Evolutionary conservation across 1,140 invertebrate genomes (phyloP).

Genomic region (Tetraneura akinire): DNA sequence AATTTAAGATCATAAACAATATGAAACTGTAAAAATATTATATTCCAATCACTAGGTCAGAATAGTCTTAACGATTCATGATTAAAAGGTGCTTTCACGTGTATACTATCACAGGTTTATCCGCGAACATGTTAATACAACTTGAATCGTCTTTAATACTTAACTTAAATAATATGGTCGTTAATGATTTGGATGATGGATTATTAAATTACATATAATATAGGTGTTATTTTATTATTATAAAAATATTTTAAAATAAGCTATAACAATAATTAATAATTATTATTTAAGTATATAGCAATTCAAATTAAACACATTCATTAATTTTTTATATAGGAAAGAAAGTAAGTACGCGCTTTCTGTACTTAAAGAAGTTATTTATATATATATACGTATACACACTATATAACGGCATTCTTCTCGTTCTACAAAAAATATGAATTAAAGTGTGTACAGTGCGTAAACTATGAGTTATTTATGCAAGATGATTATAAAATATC

Average conservation of each 20-base stretch:
- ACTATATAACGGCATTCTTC: constrained; percentile 30
- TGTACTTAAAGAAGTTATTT: too few relatives aligned
- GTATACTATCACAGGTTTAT: not conserved
- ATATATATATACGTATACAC: not conserved
- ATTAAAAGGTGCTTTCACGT: constrained; percentile 3
- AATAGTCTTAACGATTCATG: not conserved
- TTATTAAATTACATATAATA: not conserved
- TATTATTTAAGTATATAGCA: not conserved
- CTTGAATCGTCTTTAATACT: not conserved
- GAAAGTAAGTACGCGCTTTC: not conserved
- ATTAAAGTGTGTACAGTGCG: not conserved
- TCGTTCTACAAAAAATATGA: not conserved
- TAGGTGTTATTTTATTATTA: not conserved
- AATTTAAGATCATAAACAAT: too few relatives aligned
- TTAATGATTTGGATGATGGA: not conserved
- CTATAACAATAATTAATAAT: not conserved
- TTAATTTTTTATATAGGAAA: constrained; percentile 5
- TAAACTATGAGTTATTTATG: constrained; percentile 9
- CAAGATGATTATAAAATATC: constrained; percentile 15
- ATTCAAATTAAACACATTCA: not conserved
- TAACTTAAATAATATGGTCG: not conserved
- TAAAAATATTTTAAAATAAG: not conserved
- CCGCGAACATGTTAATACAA: not conserved
- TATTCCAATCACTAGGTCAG: too few relatives aligned
- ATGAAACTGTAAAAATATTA: not conserved